Evolutionary conservation across 2,888 invertebrate genomes (phyloP).

Genomic region (Corbicula japonica): DNA sequence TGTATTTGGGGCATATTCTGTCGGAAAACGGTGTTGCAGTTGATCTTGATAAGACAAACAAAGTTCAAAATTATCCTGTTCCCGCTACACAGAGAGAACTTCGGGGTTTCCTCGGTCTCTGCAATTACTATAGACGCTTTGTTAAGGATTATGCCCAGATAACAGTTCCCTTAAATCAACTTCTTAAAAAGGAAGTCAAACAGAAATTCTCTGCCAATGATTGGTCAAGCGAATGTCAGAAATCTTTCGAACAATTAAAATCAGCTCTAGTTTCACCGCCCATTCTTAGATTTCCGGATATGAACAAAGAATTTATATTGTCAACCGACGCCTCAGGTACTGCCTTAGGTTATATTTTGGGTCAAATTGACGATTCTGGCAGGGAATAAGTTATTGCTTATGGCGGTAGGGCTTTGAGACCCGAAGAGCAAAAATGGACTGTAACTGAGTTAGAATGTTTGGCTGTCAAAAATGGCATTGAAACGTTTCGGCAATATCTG

Average conservation of each 20-base stretch:
- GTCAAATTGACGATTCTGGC: slow-evolving; percentile 44
- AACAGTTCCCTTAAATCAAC: slow-evolving; percentile 46
- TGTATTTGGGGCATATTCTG: slow-evolving; percentile 59
- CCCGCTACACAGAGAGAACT: slow-evolving; percentile 53
- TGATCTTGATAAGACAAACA: slow-evolving; percentile 52
- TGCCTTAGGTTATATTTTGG: slow-evolving; percentile 53
- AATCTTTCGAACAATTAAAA: slow-evolving; percentile 52
- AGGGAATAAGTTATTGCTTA: too few relatives aligned
- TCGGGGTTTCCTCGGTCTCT: slow-evolving; percentile 58
- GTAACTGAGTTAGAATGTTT: slow-evolving; percentile 53
- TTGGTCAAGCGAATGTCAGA: slow-evolving; percentile 58
- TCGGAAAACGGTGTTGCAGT: slow-evolving; percentile 56
- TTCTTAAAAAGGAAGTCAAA: slow-evolving; percentile 29
- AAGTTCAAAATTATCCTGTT: slow-evolving; percentile 49
- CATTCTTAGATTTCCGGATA: slow-evolving; percentile 19
- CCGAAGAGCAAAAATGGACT: slow-evolving; percentile 58
- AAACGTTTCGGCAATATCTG: slow-evolving; percentile 19
- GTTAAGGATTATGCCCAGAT: slow-evolving; percentile 59
- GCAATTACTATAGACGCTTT: too few relatives aligned
- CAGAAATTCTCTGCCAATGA: too few relatives aligned
- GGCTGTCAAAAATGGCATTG: slow-evolving; percentile 23
- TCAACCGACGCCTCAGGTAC: slow-evolving; percentile 51
- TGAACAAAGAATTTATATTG: slow-evolving; percentile 23
- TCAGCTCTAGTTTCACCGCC: slow-evolving; percentile 3
- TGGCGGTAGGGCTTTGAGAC: slow-evolving; percentile 35